phyloP scores from a whole-genome alignment of 2,888 invertebrate genomes.

The Lithodes maja region DNA sequence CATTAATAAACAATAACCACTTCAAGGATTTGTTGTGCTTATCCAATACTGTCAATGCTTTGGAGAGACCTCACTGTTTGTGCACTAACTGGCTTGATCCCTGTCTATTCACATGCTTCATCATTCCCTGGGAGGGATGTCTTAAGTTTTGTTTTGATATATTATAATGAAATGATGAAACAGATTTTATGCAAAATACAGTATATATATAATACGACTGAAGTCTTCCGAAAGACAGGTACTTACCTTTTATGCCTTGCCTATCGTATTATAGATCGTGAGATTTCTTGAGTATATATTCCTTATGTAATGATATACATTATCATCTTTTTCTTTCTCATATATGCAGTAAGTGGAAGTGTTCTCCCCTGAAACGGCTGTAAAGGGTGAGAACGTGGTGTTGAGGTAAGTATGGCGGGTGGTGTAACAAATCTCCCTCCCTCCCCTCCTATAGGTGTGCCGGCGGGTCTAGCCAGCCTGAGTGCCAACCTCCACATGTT shows the following conservation, averaged over 20 bases:
- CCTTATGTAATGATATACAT: not conserved
- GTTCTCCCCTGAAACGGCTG: not conserved
- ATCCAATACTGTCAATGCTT: not conserved
- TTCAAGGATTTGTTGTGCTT: no score
- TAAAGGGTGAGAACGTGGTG: not conserved
- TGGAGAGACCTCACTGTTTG: not conserved
- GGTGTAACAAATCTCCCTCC: conserved; percentile 40
- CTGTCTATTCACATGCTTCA: conserved; percentile 34
- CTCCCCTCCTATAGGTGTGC: conserved; percentile 50
- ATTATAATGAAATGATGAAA: not conserved
- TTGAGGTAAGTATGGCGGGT: conserved; percentile 39
- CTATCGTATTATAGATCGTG: not conserved
- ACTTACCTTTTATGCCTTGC: no score
- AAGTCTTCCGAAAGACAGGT: no score
- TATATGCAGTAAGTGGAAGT: not conserved
- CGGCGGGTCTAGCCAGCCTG: conserved; percentile 54
- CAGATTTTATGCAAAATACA: no score
- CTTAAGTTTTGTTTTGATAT: not conserved
- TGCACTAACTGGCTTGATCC: conserved; percentile 33
- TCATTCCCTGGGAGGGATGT: conserved; percentile 37
- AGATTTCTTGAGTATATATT: not conserved
- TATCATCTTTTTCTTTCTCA: not conserved
- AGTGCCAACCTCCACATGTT: conserved; percentile 52
- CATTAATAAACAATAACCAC: no score
- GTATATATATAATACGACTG: no score